These are phyloP conservation scores for Nymphalis c-album DNA, from an alignment of 2,888 invertebrate species.

Conservation along the genomic window DNA sequence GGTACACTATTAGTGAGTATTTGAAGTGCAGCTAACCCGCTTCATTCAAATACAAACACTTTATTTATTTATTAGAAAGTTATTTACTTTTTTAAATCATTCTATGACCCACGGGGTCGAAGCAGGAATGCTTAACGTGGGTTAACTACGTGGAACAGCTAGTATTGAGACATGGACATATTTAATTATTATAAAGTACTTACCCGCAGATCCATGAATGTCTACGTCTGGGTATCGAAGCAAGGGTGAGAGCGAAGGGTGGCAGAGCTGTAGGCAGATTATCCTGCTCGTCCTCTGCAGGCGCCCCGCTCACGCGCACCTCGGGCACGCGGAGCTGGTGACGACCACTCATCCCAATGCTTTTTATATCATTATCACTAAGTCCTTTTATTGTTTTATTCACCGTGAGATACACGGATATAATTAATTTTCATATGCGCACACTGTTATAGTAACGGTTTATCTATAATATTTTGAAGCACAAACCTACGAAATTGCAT, in stretches of 20 bases:
- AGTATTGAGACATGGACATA: background rate
- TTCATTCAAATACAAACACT: too few species aligned
- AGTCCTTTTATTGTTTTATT: slow-evolving; percentile 14
- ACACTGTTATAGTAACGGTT: background rate
- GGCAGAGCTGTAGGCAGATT: slow-evolving; percentile 69
- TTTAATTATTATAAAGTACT: slow-evolving; percentile 53
- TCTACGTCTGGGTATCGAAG: slow-evolving; percentile 82
- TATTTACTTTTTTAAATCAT: too few species aligned
- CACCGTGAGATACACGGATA: slow-evolving; percentile 11
- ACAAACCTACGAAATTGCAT: background rate
- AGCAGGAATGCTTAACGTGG: too few species aligned
- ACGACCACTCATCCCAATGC: slow-evolving; percentile 78
- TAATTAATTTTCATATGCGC: background rate
- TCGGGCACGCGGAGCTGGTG: slow-evolving; percentile 85
- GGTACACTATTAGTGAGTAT: too few species aligned
- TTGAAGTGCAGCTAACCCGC: too few species aligned
- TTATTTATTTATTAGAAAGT: too few species aligned
- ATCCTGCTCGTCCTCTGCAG: slow-evolving; percentile 69
- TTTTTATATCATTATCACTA: slow-evolving; percentile 47
- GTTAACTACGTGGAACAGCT: too few species aligned
- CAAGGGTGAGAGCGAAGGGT: slow-evolving; percentile 76
- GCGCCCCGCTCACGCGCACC: slow-evolving; percentile 83
- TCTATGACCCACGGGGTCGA: too few species aligned
- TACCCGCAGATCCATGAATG: slow-evolving; percentile 91
- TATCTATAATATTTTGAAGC: background rate